Evolutionary conservation across 2,797 vertebrate species (phyloP), one percentile per base, ranked within the genome.

Genomic region (Myoxocephalus aenaeus): DNA sequence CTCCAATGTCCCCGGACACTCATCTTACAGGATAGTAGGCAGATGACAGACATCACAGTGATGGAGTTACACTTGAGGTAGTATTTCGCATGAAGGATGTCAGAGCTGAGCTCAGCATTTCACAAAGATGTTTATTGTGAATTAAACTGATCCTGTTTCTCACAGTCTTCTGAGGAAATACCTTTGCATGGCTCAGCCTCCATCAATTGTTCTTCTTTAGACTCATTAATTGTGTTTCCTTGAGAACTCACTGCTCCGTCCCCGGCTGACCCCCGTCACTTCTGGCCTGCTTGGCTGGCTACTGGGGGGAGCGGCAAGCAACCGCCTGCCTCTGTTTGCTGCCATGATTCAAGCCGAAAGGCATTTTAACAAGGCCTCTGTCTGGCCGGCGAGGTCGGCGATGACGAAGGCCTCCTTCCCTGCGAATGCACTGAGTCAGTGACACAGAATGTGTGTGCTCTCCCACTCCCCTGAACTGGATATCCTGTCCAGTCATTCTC

Each of bases 401-500:
- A 81, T 93, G 91, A 92, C 83, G 58, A 85, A 84, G 6, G 25
- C 76, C 3, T 62, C 64, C 77, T 75, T 90, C 77, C 77, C 67
- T 58, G 61, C 42, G 65, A 78, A 84, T 8, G 3, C 65, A 82
- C 87, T 91, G 90, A 93, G 48, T 92, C 90, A 94, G 79, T 86
- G 70, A 78, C 82, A 89, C 89, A 89, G 80, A 87, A 92, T 90
- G 89, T 74, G 70, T 58, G 83, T 58, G 70, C 84, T 79, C 66
- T 77, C 81, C 68, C 83, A 57, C 80, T 87, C 73, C 40, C 58
- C 65, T 65, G 84, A 86, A 74, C 82, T 70, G 73, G 73, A 91
- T 83, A 89, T 92, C 89, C 91, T 89, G 91, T 85, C 91, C 81
- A 91, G 91, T 93, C 91, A 92, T 92, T 70, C 84, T 51, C 44